Percentiles rank a stretch among this genome's conserved stretches.
Conservation (phyloP, 1,140 invertebrate species). For the Atopsyche davidsoni region DNA sequence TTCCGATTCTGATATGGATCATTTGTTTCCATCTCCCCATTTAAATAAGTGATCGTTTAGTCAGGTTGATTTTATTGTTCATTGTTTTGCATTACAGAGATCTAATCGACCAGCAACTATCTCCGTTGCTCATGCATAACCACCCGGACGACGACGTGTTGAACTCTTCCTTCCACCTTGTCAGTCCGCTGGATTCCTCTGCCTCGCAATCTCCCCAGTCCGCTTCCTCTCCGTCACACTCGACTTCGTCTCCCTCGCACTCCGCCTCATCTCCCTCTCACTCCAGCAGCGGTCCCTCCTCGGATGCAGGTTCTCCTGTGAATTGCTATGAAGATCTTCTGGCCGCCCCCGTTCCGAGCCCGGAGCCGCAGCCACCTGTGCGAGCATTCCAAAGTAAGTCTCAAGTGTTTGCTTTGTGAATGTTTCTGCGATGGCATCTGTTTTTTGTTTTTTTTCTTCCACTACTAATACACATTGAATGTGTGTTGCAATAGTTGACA, state of each 20-base stretch:
- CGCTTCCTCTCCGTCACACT: not conserved
- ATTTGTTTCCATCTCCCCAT: too few relatives aligned
- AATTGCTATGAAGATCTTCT: too few relatives aligned
- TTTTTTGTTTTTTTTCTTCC: too few relatives aligned
- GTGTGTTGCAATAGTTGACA: too few relatives aligned
- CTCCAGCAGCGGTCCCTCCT: not conserved
- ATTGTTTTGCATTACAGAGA: too few relatives aligned
- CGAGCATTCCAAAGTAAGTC: slow-evolving; percentile 25
- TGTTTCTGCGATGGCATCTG: not conserved
- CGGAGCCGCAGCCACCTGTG: slow-evolving; percentile 11
- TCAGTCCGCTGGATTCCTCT: slow-evolving; percentile 26
- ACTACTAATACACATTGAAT: too few relatives aligned
- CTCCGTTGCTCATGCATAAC: slow-evolving; percentile 43
- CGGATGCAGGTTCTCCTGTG: too few relatives aligned
- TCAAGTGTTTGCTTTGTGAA: not conserved
- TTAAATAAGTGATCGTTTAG: too few relatives aligned
- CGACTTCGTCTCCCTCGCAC: not conserved
- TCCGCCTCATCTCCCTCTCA: not conserved
- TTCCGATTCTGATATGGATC: too few relatives aligned
- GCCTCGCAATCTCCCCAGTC: not conserved
- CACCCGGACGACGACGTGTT: slow-evolving; percentile 35
- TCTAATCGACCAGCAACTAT: slow-evolving; percentile 42
- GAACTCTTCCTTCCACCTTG: slow-evolving; percentile 9
- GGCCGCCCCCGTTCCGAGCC: too few relatives aligned
- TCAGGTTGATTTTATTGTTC: too few relatives aligned